phyloP scores from a whole-genome alignment of 2,797 vertebrate species.

The Bryconaethiops microstoma region DNA sequence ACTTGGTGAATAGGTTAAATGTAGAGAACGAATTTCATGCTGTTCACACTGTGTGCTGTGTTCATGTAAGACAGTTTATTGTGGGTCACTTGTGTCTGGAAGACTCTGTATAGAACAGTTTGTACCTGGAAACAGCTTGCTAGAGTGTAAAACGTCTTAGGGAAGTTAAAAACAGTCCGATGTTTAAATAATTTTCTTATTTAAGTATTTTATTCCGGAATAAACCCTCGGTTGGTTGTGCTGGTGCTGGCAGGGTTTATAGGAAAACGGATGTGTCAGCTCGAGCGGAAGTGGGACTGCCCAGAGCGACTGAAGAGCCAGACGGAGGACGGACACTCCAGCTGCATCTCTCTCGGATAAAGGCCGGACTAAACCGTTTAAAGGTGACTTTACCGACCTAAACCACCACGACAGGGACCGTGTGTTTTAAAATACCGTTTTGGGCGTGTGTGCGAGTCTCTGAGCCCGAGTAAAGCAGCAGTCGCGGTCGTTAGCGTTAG shows the following conservation, averaged over 20 bases:
- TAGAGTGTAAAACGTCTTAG: not conserved
- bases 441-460: not conserved
- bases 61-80: not conserved
- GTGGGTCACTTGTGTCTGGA: not conserved
- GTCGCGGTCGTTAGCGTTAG: slow-evolving; percentile 33
- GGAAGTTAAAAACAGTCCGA: not conserved
- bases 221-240: not conserved
- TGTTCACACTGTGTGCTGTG: no score
- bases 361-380: slow-evolving; percentile 72
- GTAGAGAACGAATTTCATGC: no score
- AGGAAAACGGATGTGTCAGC: slow-evolving; percentile 81
- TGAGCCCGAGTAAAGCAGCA: slow-evolving; percentile 13
- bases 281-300: slow-evolving; percentile 85
- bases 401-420: not conserved
- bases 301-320: slow-evolving; percentile 78
- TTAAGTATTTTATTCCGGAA: not conserved
- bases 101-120: not conserved
- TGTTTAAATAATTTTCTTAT: no score
- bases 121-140: not conserved
- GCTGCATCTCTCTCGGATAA: slow-evolving; percentile 73
- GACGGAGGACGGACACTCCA: slow-evolving; percentile 72
- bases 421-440: not conserved
- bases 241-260: slow-evolving; percentile 50
- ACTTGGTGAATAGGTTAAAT: no score
- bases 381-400: slow-evolving; percentile 72